Conservation (phyloP, 2,113 vertebrate genomes). For the Stigmatopora nigra region DNA sequence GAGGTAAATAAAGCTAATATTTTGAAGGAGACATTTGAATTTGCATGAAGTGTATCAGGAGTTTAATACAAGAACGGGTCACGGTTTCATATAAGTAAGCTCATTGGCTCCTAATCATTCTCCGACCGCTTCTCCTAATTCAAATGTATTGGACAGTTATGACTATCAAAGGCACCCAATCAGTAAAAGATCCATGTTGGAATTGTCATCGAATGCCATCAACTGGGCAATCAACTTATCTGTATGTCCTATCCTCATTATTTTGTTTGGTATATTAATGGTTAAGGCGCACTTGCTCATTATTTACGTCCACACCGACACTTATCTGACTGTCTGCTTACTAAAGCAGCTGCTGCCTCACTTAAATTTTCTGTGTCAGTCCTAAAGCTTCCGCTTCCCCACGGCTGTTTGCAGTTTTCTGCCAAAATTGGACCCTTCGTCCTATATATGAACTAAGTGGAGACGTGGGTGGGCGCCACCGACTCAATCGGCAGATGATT, state of each 20-base stretch:
- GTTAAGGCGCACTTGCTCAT: neutral
- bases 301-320: constrained; percentile 28
- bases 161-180: neutral
- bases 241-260: neutral
- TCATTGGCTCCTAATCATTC: too few relatives aligned
- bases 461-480: constrained; percentile 57
- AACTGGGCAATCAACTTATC: neutral
- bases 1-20: neutral
- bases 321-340: constrained; percentile 30
- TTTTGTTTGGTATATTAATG: constrained; percentile 2
- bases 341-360: constrained; percentile 13
- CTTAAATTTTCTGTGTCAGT: constrained; percentile 35
- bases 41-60: neutral
- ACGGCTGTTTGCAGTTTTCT: constrained; percentile 45
- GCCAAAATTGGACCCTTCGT: constrained; percentile 41
- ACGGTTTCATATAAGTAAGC: neutral
- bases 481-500: constrained; percentile 42
- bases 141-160: too few relatives aligned
- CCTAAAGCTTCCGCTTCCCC: constrained; percentile 19
- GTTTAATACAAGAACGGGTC: neutral
- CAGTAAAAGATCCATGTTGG: neutral
- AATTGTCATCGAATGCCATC: neutral
- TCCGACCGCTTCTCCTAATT: too few relatives aligned
- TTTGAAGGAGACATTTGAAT: neutral
- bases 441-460: constrained; percentile 58